Base-by-base conservation (phyloP, 2,888 invertebrate species). In the Aradus depressus region DNA sequence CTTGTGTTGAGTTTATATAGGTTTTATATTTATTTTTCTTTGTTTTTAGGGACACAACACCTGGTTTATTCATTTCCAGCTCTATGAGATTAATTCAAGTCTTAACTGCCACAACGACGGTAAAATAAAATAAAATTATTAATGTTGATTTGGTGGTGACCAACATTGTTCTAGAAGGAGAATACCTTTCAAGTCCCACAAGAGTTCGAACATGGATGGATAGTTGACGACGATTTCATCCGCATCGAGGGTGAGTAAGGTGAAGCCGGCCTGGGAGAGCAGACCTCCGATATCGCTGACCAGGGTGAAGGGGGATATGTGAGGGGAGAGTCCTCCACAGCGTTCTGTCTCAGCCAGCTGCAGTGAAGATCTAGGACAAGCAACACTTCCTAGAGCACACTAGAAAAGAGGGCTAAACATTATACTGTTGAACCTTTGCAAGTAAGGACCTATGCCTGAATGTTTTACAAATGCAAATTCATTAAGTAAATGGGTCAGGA, bases 281-380 rank as follows among this genome's bases (percentile, higher is more conserved):
- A 98, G 72, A 18, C 84, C 80, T 0, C 96, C 97, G 37, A 98
- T 76, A 66, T 98, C 98, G 58, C 82, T 69, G 0, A 82, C 75
- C 66, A 81, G 76, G 12, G 90, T 84, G 63, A 95, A 96, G 0
- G 96, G 96, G 0, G 96, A 96, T 26, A 96, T 75, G 62, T 93
- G 93, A 0, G 91, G 80, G 0, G 86, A 77, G 59, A 96, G 75
- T 0, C 96, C 96, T 2, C 95, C 95, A 57, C 80, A 73, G 28
- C 93, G 73, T 69, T 98, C 98, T 10, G 81, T 68, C 67, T 98
- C 97, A 0, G 97, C 97, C 54, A 97, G 67, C 65, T 97, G 97
- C 8, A 99, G 70, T 0, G 96, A 80, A 52, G 91, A 87, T 14
- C 87, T 73, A 44, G 21, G 59, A 50, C 10, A 14, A 6, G 8